Evolutionary conservation across 2,797 vertebrate species (phyloP).

Genomic region (Anabas testudineus): DNA sequence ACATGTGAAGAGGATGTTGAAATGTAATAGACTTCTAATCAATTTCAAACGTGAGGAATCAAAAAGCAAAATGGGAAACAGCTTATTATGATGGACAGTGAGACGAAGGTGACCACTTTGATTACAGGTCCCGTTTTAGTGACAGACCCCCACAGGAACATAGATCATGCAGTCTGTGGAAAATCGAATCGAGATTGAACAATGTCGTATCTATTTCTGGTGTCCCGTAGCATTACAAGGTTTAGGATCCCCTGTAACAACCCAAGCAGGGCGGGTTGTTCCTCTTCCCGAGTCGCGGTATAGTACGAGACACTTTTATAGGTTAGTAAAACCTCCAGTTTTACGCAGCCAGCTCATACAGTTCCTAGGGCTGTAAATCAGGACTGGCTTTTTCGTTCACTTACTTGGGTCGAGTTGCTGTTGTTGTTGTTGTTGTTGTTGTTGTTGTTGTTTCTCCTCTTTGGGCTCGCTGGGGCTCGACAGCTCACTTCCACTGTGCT

Average conservation of each 20-base stretch:
- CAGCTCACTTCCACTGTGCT: slow-evolving; percentile 88
- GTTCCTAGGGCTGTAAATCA: slow-evolving; percentile 96
- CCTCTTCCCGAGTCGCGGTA: slow-evolving; percentile 83
- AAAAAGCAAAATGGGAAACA: background rate
- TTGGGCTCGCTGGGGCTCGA: slow-evolving; percentile 91
- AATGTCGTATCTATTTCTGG: slow-evolving; percentile 32
- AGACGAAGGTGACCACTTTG: slow-evolving; percentile 1
- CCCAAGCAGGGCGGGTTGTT: slow-evolving; percentile 87
- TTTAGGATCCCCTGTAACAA: slow-evolving; percentile 61
- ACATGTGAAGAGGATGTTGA: slow-evolving; percentile 6
- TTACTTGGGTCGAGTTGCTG: slow-evolving; percentile 99
- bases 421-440: slow-evolving; percentile 93
- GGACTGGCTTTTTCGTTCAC: slow-evolving; percentile 89
- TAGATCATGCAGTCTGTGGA: background rate
- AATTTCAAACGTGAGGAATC: too few relatives aligned
- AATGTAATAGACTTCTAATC: background rate
- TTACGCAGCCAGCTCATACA: slow-evolving; percentile 96
- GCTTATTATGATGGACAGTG: slow-evolving; percentile 11
- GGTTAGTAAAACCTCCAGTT: slow-evolving; percentile 99
- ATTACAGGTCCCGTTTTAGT: slow-evolving; percentile 3
- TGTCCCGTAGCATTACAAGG: slow-evolving; percentile 54
- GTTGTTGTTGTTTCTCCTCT: slow-evolving; percentile 95
- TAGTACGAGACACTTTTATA: slow-evolving; percentile 98
- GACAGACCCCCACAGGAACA: background rate
- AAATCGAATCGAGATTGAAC: slow-evolving; percentile 18